Evolutionary conservation across 2,888 invertebrate genomes (phyloP), one percentile per base, ranked within the genome.

Genomic region (Crematogaster levior): DNA sequence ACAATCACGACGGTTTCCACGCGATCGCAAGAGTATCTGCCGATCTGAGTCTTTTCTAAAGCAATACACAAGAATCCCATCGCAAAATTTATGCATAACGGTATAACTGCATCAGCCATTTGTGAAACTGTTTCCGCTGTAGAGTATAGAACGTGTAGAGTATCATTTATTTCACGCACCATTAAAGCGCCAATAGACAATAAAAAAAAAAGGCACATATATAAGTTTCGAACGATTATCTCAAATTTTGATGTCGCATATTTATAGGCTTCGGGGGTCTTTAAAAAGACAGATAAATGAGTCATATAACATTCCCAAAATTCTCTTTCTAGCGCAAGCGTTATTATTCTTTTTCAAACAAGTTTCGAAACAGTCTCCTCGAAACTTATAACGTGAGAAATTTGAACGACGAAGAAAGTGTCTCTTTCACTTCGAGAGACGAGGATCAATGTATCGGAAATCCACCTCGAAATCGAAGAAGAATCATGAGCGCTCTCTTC

Each of bases 21-120:
- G 37, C 51, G 65, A 48, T 66, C 75, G 75, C 68, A 51, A 21
- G 24, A 30, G n/a, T 63, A 48, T 48, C 51, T 68, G 37, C 6
- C 27, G 48, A 40, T 73, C 24, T 21, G 37, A 75, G 12, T 5
- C n/a, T 40, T 9, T 68, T 75, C 68, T 27, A 15, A 75, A 7
- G 51, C 18, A 51, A 7, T 24, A 27, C 48, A 66, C 75, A 6
- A 12, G 18, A 66, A 68, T 37, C 37, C 34, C 63, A 15, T 61
- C 46, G 24, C 12, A 27, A 66, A 53, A 68, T 75, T 70, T 37
- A 51, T 75, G 75, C 75, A 65, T 37, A 43, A 46, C 18, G 43
- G 37, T 40, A 66, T 40, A 68, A 51, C 75, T 53, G 70, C 70
- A 27, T 40, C 30, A 40, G 37, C 27, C n/a, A 10, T 68, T 68